phyloP scores from a whole-genome alignment of 2,888 invertebrate genomes.

The Epinotia ramella region DNA sequence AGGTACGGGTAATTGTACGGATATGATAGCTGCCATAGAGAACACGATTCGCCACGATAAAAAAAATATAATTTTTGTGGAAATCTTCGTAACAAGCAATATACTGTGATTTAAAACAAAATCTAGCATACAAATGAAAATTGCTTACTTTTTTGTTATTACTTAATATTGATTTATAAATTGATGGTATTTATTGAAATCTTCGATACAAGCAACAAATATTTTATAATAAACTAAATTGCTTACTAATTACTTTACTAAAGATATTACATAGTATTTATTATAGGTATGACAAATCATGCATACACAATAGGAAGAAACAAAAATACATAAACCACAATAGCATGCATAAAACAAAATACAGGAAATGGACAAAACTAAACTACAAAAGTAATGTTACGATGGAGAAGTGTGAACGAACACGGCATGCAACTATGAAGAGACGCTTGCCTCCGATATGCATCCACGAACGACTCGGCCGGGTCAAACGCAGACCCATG shows the following conservation, averaged over 20 bases:
- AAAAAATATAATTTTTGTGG: neutral
- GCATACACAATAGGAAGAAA: conserved; percentile 20
- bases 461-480: conserved; percentile 76
- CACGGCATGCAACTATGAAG: conserved; percentile 67
- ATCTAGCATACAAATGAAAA: neutral
- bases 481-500: conserved; percentile 68
- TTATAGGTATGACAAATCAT: neutral
- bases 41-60: no score
- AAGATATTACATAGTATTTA: neutral
- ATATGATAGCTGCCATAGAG: no score
- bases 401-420: conserved; percentile 47
- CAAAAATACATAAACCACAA: conserved; percentile 45
- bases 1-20: no score
- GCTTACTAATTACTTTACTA: neutral
- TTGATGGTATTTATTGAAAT: conserved; percentile 1
- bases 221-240: neutral
- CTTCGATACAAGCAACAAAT: conserved; percentile 14
- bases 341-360: conserved; percentile 43
- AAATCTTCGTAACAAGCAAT: conserved; percentile 12
- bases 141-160: neutral
- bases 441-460: conserved; percentile 83
- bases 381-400: conserved; percentile 35
- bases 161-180: neutral
- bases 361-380: conserved; percentile 32
- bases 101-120: neutral